A percentile compares a stretch with the other conserved stretches of the same genome.
phyloP scores from a whole-genome alignment of 2,797 vertebrate species.

The Chrosomus eos region DNA sequence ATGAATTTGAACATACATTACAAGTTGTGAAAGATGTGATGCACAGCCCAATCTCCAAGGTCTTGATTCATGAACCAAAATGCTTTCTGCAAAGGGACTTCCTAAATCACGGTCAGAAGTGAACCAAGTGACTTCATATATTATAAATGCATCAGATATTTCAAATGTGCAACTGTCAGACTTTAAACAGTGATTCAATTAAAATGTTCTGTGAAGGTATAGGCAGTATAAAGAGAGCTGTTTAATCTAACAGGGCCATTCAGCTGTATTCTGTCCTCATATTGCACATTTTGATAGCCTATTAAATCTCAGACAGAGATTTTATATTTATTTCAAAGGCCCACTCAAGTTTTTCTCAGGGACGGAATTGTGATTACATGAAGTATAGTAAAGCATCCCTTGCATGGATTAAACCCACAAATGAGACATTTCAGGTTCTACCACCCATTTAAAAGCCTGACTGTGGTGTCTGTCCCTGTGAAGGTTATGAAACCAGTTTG shows the following conservation, averaged over 20 bases:
- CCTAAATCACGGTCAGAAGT: background rate
- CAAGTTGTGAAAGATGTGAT: background rate
- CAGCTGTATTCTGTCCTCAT: background rate
- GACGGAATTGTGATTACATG: background rate
- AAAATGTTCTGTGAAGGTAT: background rate
- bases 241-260: background rate
- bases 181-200: background rate
- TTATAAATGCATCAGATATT: background rate
- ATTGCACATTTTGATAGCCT: background rate
- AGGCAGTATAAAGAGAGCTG: background rate
- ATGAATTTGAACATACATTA: background rate
- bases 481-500: slow-evolving; percentile 12
- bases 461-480: background rate
- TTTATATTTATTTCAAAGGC: background rate
- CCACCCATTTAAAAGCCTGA: background rate
- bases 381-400: background rate
- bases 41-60: background rate
- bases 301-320: background rate
- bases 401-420: background rate
- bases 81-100: background rate
- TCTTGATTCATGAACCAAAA: background rate
- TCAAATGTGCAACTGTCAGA: background rate
- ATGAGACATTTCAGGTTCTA: slow-evolving; percentile 6
- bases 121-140: too few relatives aligned
- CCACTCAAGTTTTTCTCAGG: background rate